Conservation (phyloP, 1,140 invertebrate species). For the Drosophila guanche region DNA sequence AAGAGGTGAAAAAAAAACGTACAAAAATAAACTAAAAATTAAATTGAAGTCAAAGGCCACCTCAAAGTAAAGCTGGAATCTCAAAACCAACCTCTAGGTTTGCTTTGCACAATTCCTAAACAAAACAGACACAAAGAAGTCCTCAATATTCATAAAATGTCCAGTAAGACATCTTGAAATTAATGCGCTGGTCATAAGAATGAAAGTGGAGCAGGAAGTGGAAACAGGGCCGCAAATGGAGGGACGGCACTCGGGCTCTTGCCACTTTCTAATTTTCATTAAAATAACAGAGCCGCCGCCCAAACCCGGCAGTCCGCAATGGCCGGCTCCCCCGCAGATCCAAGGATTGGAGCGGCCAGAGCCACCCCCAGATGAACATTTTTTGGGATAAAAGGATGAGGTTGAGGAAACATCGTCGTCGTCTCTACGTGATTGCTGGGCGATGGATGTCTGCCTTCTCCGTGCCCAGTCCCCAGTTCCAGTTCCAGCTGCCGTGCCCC, state of each 20-base stretch:
- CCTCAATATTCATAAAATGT: slow-evolving; percentile 42
- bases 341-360: slow-evolving; percentile 39
- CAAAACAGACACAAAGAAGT: slow-evolving; percentile 21
- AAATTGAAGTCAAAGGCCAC: too few relatives aligned
- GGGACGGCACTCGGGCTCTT: slow-evolving; percentile 45
- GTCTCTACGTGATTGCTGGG: slow-evolving; percentile 70
- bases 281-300: slow-evolving; percentile 73
- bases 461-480: slow-evolving; percentile 5
- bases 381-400: slow-evolving; percentile 9
- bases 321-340: slow-evolving; percentile 7
- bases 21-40: too few relatives aligned
- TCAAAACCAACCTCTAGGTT: too few relatives aligned
- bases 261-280: slow-evolving; percentile 83
- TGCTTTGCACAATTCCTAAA: slow-evolving; percentile 13
- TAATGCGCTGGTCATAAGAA: slow-evolving; percentile 56
- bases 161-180: slow-evolving; percentile 71
- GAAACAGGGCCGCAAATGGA: neutral
- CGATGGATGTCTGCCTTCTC: slow-evolving; percentile 56
- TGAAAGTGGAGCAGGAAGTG: slow-evolving; percentile 29
- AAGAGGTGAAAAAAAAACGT: neutral
- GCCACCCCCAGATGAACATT: slow-evolving; percentile 50
- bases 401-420: slow-evolving; percentile 26
- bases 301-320: slow-evolving; percentile 3
- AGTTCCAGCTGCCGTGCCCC: slow-evolving; percentile 6
- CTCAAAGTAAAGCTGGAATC: too few relatives aligned